phyloP scores from a whole-genome alignment of 2,888 invertebrate species.

The Timandra comae region DNA sequence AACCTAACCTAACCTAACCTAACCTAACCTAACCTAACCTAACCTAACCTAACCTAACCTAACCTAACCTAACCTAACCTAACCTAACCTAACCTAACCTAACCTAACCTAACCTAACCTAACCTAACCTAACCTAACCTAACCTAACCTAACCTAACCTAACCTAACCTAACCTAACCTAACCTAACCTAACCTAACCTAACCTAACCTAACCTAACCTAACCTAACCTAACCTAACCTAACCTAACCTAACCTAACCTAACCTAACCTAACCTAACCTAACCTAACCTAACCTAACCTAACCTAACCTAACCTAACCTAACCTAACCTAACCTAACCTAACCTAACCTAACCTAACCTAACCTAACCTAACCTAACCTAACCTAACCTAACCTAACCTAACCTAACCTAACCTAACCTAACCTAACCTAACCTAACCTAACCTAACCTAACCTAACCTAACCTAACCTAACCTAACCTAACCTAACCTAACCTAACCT shows the following conservation, averaged over 20 bases:
- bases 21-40: neutral
- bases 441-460: slow-evolving; percentile 2
- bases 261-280: slow-evolving; percentile 2
- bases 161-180: slow-evolving; percentile 18
- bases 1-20: neutral
- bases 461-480: slow-evolving; percentile 2
- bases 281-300: slow-evolving; percentile 2
- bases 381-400: slow-evolving; percentile 2
- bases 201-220: slow-evolving; percentile 18
- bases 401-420: slow-evolving; percentile 2
- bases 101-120: neutral
- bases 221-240: slow-evolving; percentile 17
- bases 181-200: slow-evolving; percentile 19
- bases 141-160: slow-evolving; percentile 18
- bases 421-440: slow-evolving; percentile 2
- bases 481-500: slow-evolving; percentile 2
- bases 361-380: slow-evolving; percentile 2
- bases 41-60: neutral
- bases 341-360: slow-evolving; percentile 2
- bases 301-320: slow-evolving; percentile 2
- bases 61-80: neutral
- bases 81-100: neutral
- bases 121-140: slow-evolving; percentile 1
- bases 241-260: slow-evolving; percentile 2
- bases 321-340: slow-evolving; percentile 2